Base-by-base conservation (phyloP, 2,888 invertebrate species). In the Drosophila yooni region DNA sequence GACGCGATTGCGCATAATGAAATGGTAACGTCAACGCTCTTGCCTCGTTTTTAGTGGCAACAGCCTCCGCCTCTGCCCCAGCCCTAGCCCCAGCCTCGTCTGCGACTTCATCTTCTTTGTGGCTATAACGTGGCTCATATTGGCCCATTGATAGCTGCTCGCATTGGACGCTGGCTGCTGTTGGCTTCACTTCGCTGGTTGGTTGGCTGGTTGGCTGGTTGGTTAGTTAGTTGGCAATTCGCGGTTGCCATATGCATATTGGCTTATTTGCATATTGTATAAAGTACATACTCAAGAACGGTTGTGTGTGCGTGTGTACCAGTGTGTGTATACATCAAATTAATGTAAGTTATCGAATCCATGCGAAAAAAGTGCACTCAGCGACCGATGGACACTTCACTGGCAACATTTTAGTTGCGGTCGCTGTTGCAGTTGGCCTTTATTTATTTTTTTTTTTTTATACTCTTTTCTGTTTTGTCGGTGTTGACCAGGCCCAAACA, bases 311-410 rank as follows among this genome's bases (percentile, higher is more conserved):
- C 36, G 40, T 82, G 29, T 77, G 34, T 54, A 21, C 18, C 2
- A 8, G 18, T 43, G 52, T 78, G 80, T 84, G 68, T 87, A 70
- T 83, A 72, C 73, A 87, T 85, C 74, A 89, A 87, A 89, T 89
- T 87, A 89, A 87, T 89, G 89, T 76, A 89, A 87, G 89, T 87
- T 87, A 87, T 87, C 87, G 87, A 83, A 85, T 70, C 78, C 83
- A 80, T 87, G 87, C 72, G 87, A 87, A 87, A 89, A 83, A 82
- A 72, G 65, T 59, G 65, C 71, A 69, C 57, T 65, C 56, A 50
- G 61, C 56, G 65, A 63, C 63, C 68, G 60, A 52, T 81, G 71
- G 70, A 68, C 66, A 75, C 70, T 74, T 76, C 66, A 51, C 75
- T 77, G 79, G 69, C 71, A 74, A 80, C 78, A 71, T 82, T 83